A percentile compares a stretch with the other conserved stretches of the same genome.
These are phyloP conservation scores for Mesaphorura yosii DNA, from an alignment of 1,140 invertebrate species.

Conservation along the genomic window DNA sequence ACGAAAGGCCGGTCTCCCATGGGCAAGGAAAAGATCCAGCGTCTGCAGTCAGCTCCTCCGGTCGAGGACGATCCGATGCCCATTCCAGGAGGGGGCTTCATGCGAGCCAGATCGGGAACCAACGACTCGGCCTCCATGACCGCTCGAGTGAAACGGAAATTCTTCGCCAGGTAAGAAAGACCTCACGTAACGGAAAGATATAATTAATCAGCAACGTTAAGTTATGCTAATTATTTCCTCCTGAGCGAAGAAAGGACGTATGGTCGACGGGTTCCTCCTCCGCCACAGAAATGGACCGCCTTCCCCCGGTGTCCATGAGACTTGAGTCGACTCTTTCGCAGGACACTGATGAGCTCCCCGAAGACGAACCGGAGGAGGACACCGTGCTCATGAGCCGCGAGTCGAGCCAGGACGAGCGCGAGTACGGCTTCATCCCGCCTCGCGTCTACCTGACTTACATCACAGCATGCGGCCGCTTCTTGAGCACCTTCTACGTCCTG, in stretches of 20 bases:
- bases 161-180: no score
- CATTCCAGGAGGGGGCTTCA: conserved; percentile 10
- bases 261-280: conserved; percentile 22
- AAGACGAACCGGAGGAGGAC: conserved; percentile 39
- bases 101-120: conserved; percentile 10
- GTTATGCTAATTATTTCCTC: no score
- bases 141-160: no score
- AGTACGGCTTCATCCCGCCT: conserved; percentile 49
- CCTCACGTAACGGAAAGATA: no score
- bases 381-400: conserved; percentile 9
- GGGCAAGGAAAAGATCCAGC: conserved; percentile 15
- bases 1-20: not conserved
- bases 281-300: conserved; percentile 18
- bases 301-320: no score
- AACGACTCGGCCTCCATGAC: conserved; percentile 14
- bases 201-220: no score
- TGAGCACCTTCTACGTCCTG: conserved; percentile 44
- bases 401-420: conserved; percentile 43
- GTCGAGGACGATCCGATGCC: conserved; percentile 16
- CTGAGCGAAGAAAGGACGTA: not conserved
- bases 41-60: conserved; percentile 23
- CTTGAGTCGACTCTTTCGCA: conserved; percentile 38
- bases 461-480: conserved; percentile 46
- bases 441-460: conserved; percentile 52
- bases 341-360: conserved; percentile 37